These are phyloP conservation scores for Nebria ingens DNA, from an alignment of 1,140 invertebrate genomes.

Conservation along the genomic window DNA sequence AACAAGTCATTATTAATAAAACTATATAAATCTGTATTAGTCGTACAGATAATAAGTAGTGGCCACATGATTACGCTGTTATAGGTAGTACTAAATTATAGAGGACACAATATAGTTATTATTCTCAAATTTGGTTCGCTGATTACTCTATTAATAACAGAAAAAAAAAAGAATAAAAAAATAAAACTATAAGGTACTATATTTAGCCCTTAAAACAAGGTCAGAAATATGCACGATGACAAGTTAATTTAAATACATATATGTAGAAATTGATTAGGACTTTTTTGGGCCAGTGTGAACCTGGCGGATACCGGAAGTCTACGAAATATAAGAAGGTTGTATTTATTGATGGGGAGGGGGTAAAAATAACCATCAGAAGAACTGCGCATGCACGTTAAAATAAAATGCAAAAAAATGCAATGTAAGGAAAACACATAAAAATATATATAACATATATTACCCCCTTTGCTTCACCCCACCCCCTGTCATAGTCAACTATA, in stretches of 20 bases:
- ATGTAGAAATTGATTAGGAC: neutral
- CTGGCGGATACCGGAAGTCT: neutral
- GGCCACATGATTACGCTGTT: no score
- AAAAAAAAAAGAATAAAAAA: no score
- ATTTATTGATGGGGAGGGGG: neutral
- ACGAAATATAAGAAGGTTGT: neutral
- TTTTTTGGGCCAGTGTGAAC: neutral
- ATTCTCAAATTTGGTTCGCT: no score
- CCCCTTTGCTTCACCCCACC: neutral
- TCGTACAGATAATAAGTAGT: no score
- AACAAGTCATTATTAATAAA: no score
- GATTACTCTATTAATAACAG: no score
- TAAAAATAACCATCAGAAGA: neutral
- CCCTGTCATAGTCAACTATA: neutral
- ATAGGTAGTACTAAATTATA: no score
- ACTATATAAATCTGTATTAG: no score
- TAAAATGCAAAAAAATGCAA: conserved; percentile 9
- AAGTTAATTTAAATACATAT: neutral
- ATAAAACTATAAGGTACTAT: no score
- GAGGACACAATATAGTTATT: no score
- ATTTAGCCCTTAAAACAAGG: no score
- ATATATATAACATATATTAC: conserved; percentile 26
- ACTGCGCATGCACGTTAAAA: neutral
- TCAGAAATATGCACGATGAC: no score
- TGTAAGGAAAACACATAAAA: conserved; percentile 34